These are phyloP conservation scores for Eueides isabella DNA, from an alignment of 1,140 invertebrate genomes.

Conservation along the genomic window DNA sequence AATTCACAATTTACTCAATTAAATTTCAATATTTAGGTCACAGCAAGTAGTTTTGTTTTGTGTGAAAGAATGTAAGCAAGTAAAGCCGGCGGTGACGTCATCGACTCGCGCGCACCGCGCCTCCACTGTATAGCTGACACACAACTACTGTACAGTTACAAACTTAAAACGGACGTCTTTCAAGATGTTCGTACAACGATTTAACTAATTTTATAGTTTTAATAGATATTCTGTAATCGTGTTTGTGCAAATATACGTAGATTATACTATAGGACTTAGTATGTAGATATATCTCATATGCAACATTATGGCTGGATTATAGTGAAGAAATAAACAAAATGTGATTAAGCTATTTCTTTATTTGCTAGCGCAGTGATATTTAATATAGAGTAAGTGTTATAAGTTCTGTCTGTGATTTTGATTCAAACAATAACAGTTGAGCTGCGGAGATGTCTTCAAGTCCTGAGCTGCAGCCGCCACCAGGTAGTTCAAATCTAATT, in stretches of 20 bases:
- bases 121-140: neutral
- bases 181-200: neutral
- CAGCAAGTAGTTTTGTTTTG: neutral
- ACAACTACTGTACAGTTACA: conserved; percentile 17
- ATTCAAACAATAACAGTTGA: neutral
- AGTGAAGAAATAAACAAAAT: neutral
- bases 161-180: conserved; percentile 1
- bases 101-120: conserved; percentile 32
- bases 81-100: conserved; percentile 26
- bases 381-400: neutral
- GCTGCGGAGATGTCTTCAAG: conserved; percentile 40
- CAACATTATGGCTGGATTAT: too few relatives aligned
- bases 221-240: neutral
- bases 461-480: conserved; percentile 41
- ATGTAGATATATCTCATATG: too few relatives aligned
- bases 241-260: neutral
- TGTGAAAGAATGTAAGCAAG: conserved; percentile 17
- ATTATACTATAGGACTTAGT: too few relatives aligned
- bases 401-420: neutral
- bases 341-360: neutral
- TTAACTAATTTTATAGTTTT: neutral
- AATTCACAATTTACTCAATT: neutral
- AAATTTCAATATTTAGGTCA: neutral
- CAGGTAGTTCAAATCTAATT: conserved; percentile 34
- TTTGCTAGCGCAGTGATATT: neutral